Evolutionary conservation across 2,888 invertebrate species (phyloP).

Genomic region (Trissonchulus sp.): DNA sequence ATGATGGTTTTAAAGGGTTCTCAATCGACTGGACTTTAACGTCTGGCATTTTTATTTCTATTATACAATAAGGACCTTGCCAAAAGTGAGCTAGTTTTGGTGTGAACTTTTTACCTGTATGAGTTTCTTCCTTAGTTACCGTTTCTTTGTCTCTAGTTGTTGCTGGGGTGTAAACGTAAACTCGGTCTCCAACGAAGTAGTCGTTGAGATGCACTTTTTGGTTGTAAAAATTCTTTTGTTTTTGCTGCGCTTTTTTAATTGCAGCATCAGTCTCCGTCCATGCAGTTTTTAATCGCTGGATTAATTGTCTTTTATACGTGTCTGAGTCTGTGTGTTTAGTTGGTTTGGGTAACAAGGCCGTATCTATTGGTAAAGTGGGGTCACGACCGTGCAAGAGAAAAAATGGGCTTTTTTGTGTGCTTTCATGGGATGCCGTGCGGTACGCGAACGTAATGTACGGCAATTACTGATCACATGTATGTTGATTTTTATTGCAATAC

Average conservation of each 20-base stretch:
- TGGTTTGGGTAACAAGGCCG: not conserved
- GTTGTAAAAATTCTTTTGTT: not conserved
- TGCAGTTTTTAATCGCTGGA: not conserved
- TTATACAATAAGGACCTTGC: not conserved
- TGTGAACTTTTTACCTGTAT: not conserved
- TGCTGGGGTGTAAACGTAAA: not conserved
- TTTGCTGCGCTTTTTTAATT: not conserved
- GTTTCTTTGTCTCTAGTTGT: not conserved
- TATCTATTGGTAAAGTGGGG: not conserved
- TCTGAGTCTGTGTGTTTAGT: not conserved
- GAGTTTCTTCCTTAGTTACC: not conserved
- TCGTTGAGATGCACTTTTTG: not conserved
- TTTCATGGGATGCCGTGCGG: slow-evolving; percentile 28
- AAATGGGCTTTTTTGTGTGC: not conserved
- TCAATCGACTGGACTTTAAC: not conserved
- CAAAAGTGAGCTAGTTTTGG: not conserved
- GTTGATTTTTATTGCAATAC: slow-evolving; percentile 39
- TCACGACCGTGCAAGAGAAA: not conserved
- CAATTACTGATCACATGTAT: slow-evolving; percentile 42
- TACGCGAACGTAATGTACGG: slow-evolving; percentile 40
- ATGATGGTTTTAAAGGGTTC: not conserved
- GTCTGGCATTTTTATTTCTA: not conserved
- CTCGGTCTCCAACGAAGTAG: not conserved
- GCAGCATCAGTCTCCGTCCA: not conserved
- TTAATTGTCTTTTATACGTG: not conserved